A percentile compares a stretch with the other conserved stretches of the same genome.
These are phyloP conservation scores for Ammodytes dubius DNA, from an alignment of 2,113 vertebrate genomes.

Conservation along the genomic window DNA sequence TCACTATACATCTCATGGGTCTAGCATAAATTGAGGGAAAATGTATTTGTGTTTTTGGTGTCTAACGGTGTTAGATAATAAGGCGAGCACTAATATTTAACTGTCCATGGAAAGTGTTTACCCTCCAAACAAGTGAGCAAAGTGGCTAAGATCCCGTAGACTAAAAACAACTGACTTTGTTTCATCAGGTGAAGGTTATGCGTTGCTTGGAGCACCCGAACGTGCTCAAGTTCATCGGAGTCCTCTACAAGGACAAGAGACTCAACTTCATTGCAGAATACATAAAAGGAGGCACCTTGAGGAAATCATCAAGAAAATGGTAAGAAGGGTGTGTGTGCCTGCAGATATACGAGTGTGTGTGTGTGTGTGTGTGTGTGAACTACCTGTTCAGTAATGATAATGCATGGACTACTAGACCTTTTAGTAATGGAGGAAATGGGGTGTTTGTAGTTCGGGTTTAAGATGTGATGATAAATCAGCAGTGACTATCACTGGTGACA, in stretches of 20 bases:
- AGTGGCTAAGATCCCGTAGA: neutral
- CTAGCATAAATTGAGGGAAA: too few relatives aligned
- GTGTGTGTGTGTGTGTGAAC: too few relatives aligned
- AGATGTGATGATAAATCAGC: neutral
- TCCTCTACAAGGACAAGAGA: slow-evolving; percentile 98
- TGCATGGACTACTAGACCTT: neutral
- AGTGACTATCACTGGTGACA: neutral
- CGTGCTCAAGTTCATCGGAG: slow-evolving; percentile 96
- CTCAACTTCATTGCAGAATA: slow-evolving; percentile 98
- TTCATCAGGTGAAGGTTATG: slow-evolving; percentile 95
- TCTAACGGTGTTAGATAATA: too few relatives aligned
- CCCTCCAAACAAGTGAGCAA: neutral
- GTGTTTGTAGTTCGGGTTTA: neutral
- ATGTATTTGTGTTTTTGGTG: too few relatives aligned
- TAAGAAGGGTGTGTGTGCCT: slow-evolving; percentile 54
- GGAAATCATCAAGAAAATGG: slow-evolving; percentile 97
- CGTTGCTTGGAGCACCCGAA: slow-evolving; percentile 97
- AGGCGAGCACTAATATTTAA: too few relatives aligned
- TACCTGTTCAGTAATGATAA: slow-evolving; percentile 16
- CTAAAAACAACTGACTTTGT: neutral
- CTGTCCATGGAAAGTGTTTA: too few relatives aligned
- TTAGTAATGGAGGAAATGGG: neutral
- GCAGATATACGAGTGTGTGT: neutral
- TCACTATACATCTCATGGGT: too few relatives aligned
- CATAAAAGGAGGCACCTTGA: slow-evolving; percentile 95